Conservation (phyloP, 2,113 vertebrate genomes). For the Myanophis thanlyinensis region DNA sequence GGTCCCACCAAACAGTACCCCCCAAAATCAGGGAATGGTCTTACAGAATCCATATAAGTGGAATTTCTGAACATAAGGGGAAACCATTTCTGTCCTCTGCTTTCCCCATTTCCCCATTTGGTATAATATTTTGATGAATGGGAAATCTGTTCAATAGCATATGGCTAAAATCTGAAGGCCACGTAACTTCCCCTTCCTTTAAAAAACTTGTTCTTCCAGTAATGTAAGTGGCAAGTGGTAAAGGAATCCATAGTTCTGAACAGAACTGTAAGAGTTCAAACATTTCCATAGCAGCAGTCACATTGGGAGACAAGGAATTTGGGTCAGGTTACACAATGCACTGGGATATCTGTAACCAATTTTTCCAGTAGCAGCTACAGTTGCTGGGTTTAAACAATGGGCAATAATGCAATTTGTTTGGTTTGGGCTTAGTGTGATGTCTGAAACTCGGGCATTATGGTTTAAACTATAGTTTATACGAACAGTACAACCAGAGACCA, state of each 20-base stretch:
- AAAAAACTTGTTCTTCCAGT: not conserved
- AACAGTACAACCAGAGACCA: not conserved
- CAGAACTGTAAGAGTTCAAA: not conserved
- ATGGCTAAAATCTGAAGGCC: not conserved
- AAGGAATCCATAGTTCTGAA: not conserved
- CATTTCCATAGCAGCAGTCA: too few species aligned
- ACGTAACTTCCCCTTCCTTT: not conserved
- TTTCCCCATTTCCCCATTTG: not conserved
- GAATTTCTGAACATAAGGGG: not conserved
- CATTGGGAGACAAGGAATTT: not conserved
- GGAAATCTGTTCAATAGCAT: not conserved
- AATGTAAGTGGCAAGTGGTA: not conserved
- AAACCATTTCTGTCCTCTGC: not conserved
- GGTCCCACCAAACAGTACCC: not conserved
- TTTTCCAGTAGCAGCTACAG: not conserved
- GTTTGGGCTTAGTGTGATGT: not conserved
- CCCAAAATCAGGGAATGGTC: not conserved
- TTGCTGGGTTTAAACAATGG: not conserved
- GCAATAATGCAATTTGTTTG: not conserved
- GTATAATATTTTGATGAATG: not conserved
- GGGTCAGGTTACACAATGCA: not conserved
- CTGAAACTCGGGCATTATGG: not conserved
- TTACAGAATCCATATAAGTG: not conserved
- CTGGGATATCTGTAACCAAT: not conserved
- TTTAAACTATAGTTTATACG: not conserved